These are phyloP conservation scores for Spodoptera litura DNA, from an alignment of 1,140 invertebrate genomes.

Conservation along the genomic window DNA sequence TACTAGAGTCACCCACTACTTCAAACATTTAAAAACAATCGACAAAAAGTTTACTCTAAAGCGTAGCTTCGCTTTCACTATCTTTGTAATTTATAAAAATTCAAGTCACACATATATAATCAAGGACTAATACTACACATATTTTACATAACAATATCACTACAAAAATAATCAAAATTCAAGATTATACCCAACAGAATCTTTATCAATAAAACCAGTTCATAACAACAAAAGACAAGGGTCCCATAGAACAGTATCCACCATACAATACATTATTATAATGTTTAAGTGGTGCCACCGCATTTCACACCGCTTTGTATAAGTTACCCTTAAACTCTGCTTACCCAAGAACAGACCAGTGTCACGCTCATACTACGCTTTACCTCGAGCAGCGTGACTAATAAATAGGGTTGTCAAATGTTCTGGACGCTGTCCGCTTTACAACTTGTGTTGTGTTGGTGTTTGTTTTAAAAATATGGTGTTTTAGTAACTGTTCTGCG, in stretches of 20 bases:
- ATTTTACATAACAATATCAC: too few relatives aligned
- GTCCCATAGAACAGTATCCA: background rate
- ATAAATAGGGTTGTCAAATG: constrained; percentile 25
- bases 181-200: too few relatives aligned
- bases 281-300: constrained; percentile 20
- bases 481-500: background rate
- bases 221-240: too few relatives aligned
- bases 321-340: constrained; percentile 10
- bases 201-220: too few relatives aligned
- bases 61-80: too few relatives aligned
- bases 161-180: too few relatives aligned
- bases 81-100: too few relatives aligned
- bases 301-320: constrained; percentile 37
- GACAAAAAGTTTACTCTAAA: background rate
- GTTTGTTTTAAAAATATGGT: background rate
- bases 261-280: constrained; percentile 20
- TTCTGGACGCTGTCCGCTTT: background rate
- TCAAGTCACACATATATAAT: too few relatives aligned
- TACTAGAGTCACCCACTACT: background rate
- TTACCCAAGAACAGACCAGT: constrained; percentile 8
- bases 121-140: too few relatives aligned
- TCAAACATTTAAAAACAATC: background rate
- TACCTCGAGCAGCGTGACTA: constrained; percentile 22
- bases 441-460: background rate
- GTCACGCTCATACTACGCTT: constrained; percentile 36